Evolutionary conservation across 2,797 vertebrate species (phyloP).

Genomic region (Pachyuromys duprasi): DNA sequence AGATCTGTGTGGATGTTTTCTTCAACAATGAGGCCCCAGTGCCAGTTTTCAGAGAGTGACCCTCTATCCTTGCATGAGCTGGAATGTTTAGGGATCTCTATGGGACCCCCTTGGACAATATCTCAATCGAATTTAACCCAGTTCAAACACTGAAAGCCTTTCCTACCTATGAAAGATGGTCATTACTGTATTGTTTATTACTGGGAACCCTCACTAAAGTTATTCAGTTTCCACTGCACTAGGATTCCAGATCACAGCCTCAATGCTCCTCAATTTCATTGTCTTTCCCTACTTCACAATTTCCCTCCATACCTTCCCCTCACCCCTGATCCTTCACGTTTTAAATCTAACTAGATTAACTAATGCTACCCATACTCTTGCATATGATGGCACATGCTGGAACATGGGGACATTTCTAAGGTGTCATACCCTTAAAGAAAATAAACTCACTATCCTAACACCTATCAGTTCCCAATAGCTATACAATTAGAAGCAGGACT

Average conservation of each 20-base stretch:
- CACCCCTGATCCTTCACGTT: neutral
- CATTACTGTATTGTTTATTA: neutral
- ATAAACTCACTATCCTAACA: neutral
- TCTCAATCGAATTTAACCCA: neutral
- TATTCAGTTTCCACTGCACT: neutral
- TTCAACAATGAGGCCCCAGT: neutral
- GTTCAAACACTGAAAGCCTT: neutral
- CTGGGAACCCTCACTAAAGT: neutral
- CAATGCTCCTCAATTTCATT: neutral
- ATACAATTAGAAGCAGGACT: neutral
- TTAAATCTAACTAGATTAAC: neutral
- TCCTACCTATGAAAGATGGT: neutral
- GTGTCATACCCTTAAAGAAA: no score
- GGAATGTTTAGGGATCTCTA: neutral
- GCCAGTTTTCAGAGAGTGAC: neutral
- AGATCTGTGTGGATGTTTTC: neutral
- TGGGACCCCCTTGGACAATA: no score
- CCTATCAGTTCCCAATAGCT: neutral
- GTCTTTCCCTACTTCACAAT: neutral
- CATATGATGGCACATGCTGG: no score
- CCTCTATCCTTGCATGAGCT: neutral
- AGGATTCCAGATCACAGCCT: neutral
- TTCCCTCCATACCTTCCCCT: neutral
- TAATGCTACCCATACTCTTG: neutral
- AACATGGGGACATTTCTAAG: neutral